Evolutionary conservation across 2,888 invertebrate species (phyloP).

Genomic region (Erannis defoliaria): DNA sequence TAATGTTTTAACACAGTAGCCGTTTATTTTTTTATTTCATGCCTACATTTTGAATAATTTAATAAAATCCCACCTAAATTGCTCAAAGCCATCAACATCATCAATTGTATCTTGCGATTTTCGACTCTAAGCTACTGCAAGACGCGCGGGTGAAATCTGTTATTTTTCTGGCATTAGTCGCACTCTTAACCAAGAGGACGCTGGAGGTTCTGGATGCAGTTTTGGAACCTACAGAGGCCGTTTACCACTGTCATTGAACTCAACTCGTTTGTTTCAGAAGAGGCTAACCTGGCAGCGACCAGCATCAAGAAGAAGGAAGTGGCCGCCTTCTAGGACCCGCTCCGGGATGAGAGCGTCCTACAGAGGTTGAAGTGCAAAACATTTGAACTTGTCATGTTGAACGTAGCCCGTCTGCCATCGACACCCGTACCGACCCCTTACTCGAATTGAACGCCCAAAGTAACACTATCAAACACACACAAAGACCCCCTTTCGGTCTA

Average conservation of each 20-base stretch:
- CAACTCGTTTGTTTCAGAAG: slow-evolving; percentile 56
- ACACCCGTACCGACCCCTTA: slow-evolving; percentile 15
- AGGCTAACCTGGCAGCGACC: slow-evolving; percentile 51
- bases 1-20: no score
- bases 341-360: slow-evolving; percentile 29
- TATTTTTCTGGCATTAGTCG: no score
- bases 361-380: slow-evolving; percentile 31
- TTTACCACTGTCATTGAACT: background rate
- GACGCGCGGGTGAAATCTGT: no score
- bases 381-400: slow-evolving; percentile 26
- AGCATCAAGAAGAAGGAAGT: slow-evolving; percentile 68
- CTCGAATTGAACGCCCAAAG: slow-evolving; percentile 9
- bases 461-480: background rate
- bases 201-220: background rate
- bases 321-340: slow-evolving; percentile 61
- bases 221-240: background rate
- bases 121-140: no score
- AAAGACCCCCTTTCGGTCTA: no score
- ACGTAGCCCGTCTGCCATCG: slow-evolving; percentile 19
- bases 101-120: no score
- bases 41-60: no score
- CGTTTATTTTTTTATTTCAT: no score
- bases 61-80: no score
- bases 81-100: no score
- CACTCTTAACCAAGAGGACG: background rate